phyloP scores from a whole-genome alignment of 2,113 vertebrate species.

The Eudyptes chrysolophus region DNA sequence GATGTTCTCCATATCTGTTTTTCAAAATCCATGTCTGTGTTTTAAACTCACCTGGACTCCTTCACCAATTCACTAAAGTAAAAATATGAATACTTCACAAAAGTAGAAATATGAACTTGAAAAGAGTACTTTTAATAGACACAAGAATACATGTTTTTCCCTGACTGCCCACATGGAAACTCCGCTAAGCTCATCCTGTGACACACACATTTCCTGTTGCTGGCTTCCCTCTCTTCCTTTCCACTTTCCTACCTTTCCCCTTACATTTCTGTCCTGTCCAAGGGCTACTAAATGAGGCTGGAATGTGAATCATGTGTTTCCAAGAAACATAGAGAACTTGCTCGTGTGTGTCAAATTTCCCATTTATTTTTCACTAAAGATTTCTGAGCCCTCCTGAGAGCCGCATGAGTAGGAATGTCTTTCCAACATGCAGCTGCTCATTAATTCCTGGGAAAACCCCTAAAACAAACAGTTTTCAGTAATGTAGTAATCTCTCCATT shows the following conservation, averaged over 20 bases:
- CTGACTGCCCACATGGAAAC: background rate
- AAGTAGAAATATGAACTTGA: background rate
- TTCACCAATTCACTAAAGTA: background rate
- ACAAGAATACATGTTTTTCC: background rate
- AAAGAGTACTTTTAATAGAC: background rate
- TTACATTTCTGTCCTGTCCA: background rate
- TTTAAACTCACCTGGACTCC: background rate
- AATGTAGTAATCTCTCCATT: background rate
- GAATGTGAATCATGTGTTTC: constrained; percentile 2
- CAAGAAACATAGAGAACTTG: background rate
- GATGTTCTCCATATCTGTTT: background rate
- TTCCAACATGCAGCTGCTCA: constrained; percentile 3
- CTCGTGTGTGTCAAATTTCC: background rate
- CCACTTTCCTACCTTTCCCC: background rate
- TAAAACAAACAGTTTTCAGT: background rate
- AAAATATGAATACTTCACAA: background rate
- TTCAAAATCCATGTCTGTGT: background rate
- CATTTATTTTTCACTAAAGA: constrained; percentile 18
- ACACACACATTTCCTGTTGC: background rate
- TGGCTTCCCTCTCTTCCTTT: background rate
- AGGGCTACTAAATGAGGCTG: background rate
- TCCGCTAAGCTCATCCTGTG: background rate
- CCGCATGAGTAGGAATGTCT: background rate
- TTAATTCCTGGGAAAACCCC: constrained; percentile 7
- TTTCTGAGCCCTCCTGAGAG: background rate